A percentile compares a stretch with the other conserved stretches of the same genome.
phyloP scores from a whole-genome alignment of 2,888 invertebrate species.

The Tigriopus californicus region DNA sequence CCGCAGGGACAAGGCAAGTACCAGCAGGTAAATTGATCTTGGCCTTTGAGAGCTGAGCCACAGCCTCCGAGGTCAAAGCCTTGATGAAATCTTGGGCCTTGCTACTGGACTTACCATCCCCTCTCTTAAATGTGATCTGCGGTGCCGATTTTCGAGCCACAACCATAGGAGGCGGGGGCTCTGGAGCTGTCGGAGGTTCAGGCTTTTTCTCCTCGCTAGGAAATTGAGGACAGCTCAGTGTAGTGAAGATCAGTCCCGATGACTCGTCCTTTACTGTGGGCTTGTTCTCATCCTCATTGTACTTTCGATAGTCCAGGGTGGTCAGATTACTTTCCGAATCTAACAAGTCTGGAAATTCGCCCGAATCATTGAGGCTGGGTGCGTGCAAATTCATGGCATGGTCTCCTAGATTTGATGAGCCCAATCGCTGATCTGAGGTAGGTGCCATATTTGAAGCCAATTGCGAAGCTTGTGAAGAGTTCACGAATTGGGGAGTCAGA shows the following conservation, averaged over 20 bases:
- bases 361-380: not conserved
- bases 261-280: not conserved
- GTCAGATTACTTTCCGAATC: conserved; percentile 7
- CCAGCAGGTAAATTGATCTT: conserved; percentile 7
- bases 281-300: not conserved
- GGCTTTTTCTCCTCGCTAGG: not conserved
- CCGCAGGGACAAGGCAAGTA: conserved; percentile 9
- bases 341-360: conserved; percentile 14
- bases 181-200: not conserved
- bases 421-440: too few species aligned
- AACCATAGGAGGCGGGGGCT: not conserved
- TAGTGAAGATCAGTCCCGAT: conserved; percentile 8
- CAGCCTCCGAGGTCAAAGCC: conserved; percentile 5
- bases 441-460: too few species aligned
- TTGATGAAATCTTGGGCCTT: conserved; percentile 5
- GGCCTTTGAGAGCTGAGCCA: conserved; percentile 8
- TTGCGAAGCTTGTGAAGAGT: not conserved
- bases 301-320: not conserved
- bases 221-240: not conserved
- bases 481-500: not conserved
- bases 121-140: not conserved
- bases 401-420: too few species aligned
- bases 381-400: too few species aligned
- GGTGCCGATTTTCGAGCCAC: conserved; percentile 10
- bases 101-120: not conserved